Evolutionary conservation across 1,140 invertebrate species (phyloP), one percentile per base, ranked within the genome.

Genomic region (Diploscapter pachys): DNA sequence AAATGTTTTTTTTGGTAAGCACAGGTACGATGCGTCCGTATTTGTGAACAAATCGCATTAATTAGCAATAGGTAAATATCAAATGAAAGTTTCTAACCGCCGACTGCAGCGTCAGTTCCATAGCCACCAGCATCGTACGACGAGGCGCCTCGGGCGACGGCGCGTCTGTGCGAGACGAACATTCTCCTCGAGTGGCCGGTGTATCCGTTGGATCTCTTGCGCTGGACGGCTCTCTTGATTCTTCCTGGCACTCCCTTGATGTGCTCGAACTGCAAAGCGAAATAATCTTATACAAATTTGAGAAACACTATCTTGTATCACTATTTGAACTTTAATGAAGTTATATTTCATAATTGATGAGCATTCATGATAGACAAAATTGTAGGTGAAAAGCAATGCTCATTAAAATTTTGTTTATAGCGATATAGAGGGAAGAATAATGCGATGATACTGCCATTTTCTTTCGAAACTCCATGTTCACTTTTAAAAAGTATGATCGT

Each of bases 241-340:
- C 73, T 65, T 50, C 63, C 64, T 57, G 68, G 50, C 3, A 74
- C 66, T 67, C 66, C 66, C 50, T 74, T 74, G 63, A 69, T 54
- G 31, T 49, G 49, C 56, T 74, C 73, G 73, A 68, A 74, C 73
- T 74, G 73, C 48, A 74, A 74, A 4, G 53, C 4, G 4, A 4
- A 57, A 31, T 31, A 31, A 31, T 31, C 31, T 31, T 31, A 31
- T 31, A 31, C 31, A 31, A 31, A 31, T 31, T 31, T 31, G 31
- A 31, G 31, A 31, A 31, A 31, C 31, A 31, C 31, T 31, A 31
- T 31, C 31, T 31, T 31, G 31, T 31, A 31, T 31, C 31, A 31
- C 31, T 31, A 31, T 31, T 31, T 31, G 31, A 31, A 31, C 11
- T 13, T 48, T 50, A 50, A 50, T 31, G 5, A 6, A 31, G 51